Evolutionary conservation across 1,140 invertebrate genomes (phyloP).

Genomic region (Lepidurus packardi): DNA sequence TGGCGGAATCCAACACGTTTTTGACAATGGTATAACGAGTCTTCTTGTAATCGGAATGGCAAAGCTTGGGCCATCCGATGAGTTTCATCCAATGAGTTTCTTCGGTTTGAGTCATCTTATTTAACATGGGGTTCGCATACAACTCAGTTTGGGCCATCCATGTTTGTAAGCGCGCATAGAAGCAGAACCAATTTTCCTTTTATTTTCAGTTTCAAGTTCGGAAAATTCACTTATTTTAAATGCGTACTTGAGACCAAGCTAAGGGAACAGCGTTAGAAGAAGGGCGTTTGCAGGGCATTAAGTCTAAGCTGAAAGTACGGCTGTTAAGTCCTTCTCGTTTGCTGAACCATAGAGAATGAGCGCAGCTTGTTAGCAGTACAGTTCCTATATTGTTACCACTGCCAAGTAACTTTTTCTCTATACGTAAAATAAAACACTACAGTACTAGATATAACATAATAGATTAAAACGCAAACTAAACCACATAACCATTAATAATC

Average conservation of each 20-base stretch:
- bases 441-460: too few species aligned
- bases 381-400: background rate
- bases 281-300: background rate
- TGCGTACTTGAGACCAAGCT: background rate
- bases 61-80: background rate
- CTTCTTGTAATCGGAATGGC: background rate
- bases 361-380: background rate
- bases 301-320: background rate
- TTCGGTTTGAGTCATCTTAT: background rate
- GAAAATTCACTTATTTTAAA: background rate
- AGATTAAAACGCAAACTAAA: too few species aligned
- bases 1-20: background rate
- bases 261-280: background rate
- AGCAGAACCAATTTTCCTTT: background rate
- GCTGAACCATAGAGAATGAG: background rate
- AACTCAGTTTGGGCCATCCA: background rate
- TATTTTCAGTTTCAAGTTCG: background rate
- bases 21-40: background rate
- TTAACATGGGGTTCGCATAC: background rate
- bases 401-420: background rate
- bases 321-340: background rate
- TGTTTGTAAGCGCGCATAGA: background rate
- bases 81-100: too few species aligned
- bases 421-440: background rate
- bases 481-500: too few species aligned